A percentile compares a stretch with the other conserved stretches of the same genome.
phyloP scores from a whole-genome alignment of 2,888 invertebrate species.

The Andrena camellia region DNA sequence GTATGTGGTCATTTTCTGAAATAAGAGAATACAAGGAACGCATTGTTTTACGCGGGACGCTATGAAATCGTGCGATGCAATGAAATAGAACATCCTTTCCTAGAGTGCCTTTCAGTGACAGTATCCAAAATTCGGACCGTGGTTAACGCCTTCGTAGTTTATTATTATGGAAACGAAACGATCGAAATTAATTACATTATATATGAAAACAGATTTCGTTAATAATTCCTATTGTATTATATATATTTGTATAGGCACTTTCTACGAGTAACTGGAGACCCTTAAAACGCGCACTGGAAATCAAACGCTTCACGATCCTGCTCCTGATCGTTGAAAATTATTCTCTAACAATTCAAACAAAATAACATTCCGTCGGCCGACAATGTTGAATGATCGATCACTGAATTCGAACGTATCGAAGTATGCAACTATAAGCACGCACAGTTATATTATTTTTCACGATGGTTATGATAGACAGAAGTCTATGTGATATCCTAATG shows the following conservation, averaged over 20 bases:
- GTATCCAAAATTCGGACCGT: constrained; percentile 68
- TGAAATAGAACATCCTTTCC: constrained; percentile 29
- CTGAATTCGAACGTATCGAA: constrained; percentile 32
- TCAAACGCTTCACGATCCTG: constrained; percentile 41
- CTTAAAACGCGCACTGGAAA: constrained; percentile 55
- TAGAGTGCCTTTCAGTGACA: constrained; percentile 40
- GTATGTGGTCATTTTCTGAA: constrained; percentile 41
- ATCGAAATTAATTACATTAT: constrained; percentile 32
- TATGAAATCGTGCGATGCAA: constrained; percentile 30
- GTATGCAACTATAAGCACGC: constrained; percentile 40
- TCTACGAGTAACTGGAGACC: constrained; percentile 80
- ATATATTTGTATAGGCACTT: constrained; percentile 81
- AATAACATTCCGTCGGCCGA: constrained; percentile 11
- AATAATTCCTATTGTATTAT: constrained; percentile 69
- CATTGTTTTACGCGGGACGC: constrained; percentile 28
- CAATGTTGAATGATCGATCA: constrained; percentile 9
- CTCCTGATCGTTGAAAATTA: constrained; percentile 40
- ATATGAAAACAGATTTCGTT: constrained; percentile 33
- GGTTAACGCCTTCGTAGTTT: constrained; percentile 71
- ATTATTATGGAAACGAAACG: constrained; percentile 69
- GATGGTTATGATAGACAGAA: constrained; percentile 44
- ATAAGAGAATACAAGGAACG: constrained; percentile 31
- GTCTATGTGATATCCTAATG: constrained; percentile 36
- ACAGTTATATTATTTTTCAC: constrained; percentile 41
- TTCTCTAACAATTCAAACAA: constrained; percentile 8